Evolutionary conservation across 2,797 vertebrate species (phyloP), one percentile per base, ranked within the genome.

Genomic region (Gymnoscopelus braueri): DNA sequence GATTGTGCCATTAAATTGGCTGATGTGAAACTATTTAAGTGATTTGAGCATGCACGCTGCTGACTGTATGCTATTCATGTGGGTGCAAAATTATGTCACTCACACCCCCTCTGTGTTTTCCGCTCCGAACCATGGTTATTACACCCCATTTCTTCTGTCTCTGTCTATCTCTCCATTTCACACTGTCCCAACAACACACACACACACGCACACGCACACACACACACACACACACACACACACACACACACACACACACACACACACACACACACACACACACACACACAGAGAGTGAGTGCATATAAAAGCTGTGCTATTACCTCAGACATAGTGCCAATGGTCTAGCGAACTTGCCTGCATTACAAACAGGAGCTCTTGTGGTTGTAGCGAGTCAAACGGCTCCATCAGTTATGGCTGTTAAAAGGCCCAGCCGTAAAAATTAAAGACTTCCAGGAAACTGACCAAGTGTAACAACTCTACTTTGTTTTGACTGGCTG

Each of bases 401-500:
- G 80, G 80, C 84, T 83, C 86, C 88, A 92, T 90, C 90, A 89
- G 88, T 87, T 88, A 89, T 86, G 85, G 88, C 84, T 89, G 87
- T 90, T 90, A 88, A 84, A 75, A 92, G 81, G 83, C 73, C 49
- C 50, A 52, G 72, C 74, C 77, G 60, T 91, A 90, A 90, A 92
- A 90, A 90, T 91, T 86, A 88, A 92, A 92, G 89, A 91, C 87
- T 90, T 89, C 85, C 89, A 91, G 84, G 81, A 80, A 90, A 80
- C 73, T 80, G 80, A 89, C 84, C 83, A 79, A 90, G 84, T 88
- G 82, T 78, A 89, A 88, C 84, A 87, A 75, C 59, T 89, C 81
- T 77, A 67, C 82, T 89, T 85, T 90, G 81, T 89, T 91, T 90
- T 88, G 84, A 86, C 82, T 88, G 85, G 86, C 79, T 87, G 65